Evolutionary conservation across 2,113 vertebrate species (phyloP).

Genomic region (Turdus rufiventris): DNA sequence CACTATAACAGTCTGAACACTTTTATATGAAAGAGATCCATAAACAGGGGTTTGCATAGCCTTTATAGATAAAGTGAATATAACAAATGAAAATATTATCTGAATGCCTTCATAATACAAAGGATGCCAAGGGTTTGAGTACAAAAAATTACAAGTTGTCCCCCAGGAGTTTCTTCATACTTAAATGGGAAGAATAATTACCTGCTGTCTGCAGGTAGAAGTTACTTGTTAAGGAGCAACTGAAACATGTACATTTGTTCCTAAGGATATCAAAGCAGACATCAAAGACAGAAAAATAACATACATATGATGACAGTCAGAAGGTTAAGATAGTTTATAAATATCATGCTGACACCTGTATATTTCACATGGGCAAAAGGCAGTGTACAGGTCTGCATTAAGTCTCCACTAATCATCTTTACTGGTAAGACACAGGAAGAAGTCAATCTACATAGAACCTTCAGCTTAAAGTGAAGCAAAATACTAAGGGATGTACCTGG

Average conservation of each 20-base stretch:
- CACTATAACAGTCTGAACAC: background rate
- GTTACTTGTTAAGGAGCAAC: background rate
- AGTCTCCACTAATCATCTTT: background rate
- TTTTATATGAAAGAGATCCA: background rate
- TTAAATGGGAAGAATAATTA: background rate
- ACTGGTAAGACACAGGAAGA: background rate
- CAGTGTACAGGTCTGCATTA: background rate
- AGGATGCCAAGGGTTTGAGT: background rate
- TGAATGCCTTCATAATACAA: background rate
- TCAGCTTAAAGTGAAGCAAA: background rate
- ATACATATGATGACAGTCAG: background rate
- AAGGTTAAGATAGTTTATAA: background rate
- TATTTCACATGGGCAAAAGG: background rate
- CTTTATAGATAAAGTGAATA: background rate
- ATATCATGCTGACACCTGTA: background rate
- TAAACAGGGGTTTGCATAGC: background rate
- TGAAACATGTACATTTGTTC: background rate
- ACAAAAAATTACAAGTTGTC: background rate
- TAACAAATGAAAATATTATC: background rate
- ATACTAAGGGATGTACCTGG: background rate
- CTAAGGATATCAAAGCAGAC: background rate
- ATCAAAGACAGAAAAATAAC: background rate
- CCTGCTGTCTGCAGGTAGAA: background rate
- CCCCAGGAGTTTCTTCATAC: background rate
- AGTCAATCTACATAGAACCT: background rate